Conservation (phyloP, 1,140 invertebrate species). For the Dreissena polymorpha region DNA sequence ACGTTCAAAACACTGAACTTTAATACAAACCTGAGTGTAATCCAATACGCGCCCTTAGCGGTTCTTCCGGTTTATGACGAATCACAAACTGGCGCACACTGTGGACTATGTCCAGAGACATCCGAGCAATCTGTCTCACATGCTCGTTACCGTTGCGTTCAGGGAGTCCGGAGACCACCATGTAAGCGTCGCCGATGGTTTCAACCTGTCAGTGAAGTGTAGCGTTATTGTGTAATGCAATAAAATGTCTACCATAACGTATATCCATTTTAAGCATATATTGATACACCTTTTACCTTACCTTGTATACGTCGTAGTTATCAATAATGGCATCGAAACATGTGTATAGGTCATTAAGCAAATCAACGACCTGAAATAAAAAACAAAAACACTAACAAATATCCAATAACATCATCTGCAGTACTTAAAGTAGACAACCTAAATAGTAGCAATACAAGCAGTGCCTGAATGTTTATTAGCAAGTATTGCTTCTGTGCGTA, state of each 20-base stretch:
- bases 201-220: conserved; percentile 50
- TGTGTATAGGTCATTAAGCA: conserved; percentile 91
- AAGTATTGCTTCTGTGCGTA: too few species aligned
- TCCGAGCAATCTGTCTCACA: conserved; percentile 83
- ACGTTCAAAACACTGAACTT: not conserved
- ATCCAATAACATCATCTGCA: too few species aligned
- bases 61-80: conserved; percentile 77
- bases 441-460: too few species aligned
- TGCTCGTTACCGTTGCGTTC: conserved; percentile 75
- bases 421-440: too few species aligned
- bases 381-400: not conserved
- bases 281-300: conserved; percentile 31
- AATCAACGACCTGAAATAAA: conserved; percentile 69
- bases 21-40: conserved; percentile 59
- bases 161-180: conserved; percentile 53
- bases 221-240: not conserved
- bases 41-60: conserved; percentile 54
- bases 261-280: too few species aligned
- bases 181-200: conserved; percentile 88
- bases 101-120: conserved; percentile 82
- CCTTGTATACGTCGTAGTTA: conserved; percentile 94
- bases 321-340: conserved; percentile 96
- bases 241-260: not conserved
- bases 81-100: conserved; percentile 81
- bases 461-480: too few species aligned